phyloP scores from a whole-genome alignment of 2,797 vertebrate genomes.

The Buceros bicornis region DNA sequence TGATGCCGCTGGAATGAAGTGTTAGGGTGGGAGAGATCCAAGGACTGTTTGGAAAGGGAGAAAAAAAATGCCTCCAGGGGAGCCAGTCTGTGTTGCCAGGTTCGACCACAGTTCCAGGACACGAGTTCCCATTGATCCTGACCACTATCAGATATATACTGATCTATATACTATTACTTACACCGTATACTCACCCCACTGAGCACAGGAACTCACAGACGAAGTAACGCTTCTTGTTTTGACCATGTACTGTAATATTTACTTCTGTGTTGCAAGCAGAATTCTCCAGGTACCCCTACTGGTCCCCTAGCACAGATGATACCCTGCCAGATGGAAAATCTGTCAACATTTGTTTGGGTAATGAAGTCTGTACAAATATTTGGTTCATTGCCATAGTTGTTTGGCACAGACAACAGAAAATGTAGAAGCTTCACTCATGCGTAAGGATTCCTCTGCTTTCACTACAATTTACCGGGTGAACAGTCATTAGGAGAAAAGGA shows the following conservation, averaged over 20 bases:
- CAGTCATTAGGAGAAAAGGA: neutral
- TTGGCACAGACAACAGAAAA: slow-evolving; percentile 15
- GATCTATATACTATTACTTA: neutral
- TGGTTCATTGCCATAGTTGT: slow-evolving; percentile 5
- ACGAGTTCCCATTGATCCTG: neutral
- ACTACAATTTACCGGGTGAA: neutral
- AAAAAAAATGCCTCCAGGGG: neutral
- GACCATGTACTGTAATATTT: neutral
- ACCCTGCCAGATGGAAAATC: slow-evolving; percentile 69
- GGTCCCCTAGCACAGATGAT: slow-evolving; percentile 50
- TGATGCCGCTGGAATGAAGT: neutral
- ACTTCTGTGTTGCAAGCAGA: slow-evolving; percentile 21
- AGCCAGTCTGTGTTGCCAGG: neutral
- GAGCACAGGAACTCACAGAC: neutral
- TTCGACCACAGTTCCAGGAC: neutral
- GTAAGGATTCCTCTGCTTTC: neutral
- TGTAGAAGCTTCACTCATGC: neutral
- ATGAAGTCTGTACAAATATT: slow-evolving; percentile 45
- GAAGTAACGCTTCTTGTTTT: neutral
- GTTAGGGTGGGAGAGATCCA: neutral
- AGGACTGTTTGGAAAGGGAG: neutral
- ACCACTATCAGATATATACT: neutral
- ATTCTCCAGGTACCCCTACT: slow-evolving; percentile 8
- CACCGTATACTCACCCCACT: neutral
- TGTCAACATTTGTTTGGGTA: slow-evolving; percentile 63